Evolutionary conservation across 2,113 vertebrate species (phyloP), one percentile per base, ranked within the genome.

Genomic region (Embiotoca jacksoni): DNA sequence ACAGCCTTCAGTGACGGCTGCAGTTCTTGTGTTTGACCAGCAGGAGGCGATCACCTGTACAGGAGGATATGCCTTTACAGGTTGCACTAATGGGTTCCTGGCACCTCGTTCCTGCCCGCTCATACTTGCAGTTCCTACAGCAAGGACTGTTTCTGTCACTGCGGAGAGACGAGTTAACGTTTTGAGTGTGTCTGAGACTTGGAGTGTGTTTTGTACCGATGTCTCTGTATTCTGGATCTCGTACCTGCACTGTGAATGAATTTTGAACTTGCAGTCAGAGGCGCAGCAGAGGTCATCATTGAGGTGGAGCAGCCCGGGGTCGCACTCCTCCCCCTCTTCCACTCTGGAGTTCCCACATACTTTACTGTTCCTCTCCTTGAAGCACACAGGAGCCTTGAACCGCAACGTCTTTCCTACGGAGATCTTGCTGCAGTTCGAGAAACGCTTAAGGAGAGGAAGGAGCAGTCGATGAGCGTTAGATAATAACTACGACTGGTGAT

Each of bases 291-390:
- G 90, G 87, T 99, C 98, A 0, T 94, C 91, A 13, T 94, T 92
- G 54, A 96, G 95, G 87, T 97, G 92, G 82, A 98, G 90, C 52
- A 99, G 95, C 50, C 98, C 98, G 0, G 98, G 97, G 78, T 99
- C 98, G 0, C 98, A 99, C 32, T 99, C 94, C 79, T 99, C 98
- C 0, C 96, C 98, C 9, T 96, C 95, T 37, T 99, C 98, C 85
- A 99, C 98, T 39, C 98, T 92, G 31, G 97, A 99, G 92, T 99
- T 99, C 7, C 98, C 98, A 47, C 98, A 99, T 46, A 99, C 96
- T 79, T 96, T 97, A 82, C 96, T 98, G 94, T 96, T 98, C 83
- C 96, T 96, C 82, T 96, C 95, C 61, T 95, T 95, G 87, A 99
- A 99, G 91, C 98, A 99, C 59, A 94, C 66, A 3, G 94, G 95